Evolutionary conservation across 2,888 invertebrate species (phyloP).

Genomic region (Laothoe populi): DNA sequence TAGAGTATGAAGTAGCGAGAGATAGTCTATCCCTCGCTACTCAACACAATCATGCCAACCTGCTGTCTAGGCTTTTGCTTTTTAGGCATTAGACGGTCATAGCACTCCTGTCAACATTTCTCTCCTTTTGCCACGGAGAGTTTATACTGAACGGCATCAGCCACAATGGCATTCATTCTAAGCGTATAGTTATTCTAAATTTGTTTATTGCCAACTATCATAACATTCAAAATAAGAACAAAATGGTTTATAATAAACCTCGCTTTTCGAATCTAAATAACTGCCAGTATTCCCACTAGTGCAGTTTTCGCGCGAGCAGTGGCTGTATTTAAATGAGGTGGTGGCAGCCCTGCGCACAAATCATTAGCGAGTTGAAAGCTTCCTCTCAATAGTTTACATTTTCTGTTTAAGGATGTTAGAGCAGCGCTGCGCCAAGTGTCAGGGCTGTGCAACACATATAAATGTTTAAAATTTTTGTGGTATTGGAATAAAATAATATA

Average conservation of each 20-base stretch:
- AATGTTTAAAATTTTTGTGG: too few species aligned
- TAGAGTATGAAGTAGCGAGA: too few species aligned
- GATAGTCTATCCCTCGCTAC: too few species aligned
- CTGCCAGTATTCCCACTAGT: conserved; percentile 5
- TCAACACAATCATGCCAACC: too few species aligned
- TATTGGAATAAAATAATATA: too few species aligned
- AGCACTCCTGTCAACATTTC: too few species aligned
- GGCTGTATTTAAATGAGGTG: not conserved
- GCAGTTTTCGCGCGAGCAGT: not conserved
- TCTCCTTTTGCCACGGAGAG: too few species aligned
- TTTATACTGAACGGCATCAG: too few species aligned
- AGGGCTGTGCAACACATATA: conserved; percentile 1
- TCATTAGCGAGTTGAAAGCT: conserved; percentile 45
- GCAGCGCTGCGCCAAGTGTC: conserved; percentile 27
- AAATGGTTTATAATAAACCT: not conserved
- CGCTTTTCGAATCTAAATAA: not conserved
- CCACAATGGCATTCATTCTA: too few species aligned
- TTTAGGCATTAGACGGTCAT: too few species aligned
- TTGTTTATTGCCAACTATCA: not conserved
- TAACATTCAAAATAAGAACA: not conserved
- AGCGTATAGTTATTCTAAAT: too few species aligned
- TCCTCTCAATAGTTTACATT: conserved; percentile 43
- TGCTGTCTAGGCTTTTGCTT: too few species aligned
- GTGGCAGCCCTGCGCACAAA: conserved; percentile 39
- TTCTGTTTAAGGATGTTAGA: conserved; percentile 42